phyloP scores from a whole-genome alignment of 2,113 vertebrate species.

The Sakesphorus luctuosus region DNA sequence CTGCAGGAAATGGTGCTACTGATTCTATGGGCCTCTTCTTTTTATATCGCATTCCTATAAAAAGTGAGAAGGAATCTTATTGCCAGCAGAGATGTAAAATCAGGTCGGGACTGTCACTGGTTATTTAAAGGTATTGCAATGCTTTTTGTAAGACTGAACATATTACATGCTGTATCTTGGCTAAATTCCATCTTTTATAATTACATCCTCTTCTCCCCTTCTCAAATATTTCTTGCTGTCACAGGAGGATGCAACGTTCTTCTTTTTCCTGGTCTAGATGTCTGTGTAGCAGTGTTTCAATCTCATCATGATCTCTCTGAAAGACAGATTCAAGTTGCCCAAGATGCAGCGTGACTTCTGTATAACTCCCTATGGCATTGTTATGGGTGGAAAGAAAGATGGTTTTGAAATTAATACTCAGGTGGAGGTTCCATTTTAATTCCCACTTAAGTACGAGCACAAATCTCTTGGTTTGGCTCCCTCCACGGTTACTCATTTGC shows the following conservation, averaged over 20 bases:
- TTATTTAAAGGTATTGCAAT: slow-evolving; percentile 62
- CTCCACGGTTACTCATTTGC: neutral
- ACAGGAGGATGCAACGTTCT: slow-evolving; percentile 1
- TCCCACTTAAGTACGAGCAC: neutral
- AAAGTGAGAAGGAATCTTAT: slow-evolving; percentile 51
- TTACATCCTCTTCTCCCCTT: slow-evolving; percentile 22
- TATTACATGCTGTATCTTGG: slow-evolving; percentile 44
- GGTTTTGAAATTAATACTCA: neutral
- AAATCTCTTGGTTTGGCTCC: slow-evolving; percentile 29
- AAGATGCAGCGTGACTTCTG: neutral
- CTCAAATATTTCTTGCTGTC: neutral
- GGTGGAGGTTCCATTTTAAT: neutral
- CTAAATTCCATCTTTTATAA: slow-evolving; percentile 48
- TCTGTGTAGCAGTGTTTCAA: neutral
- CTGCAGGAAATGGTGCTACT: slow-evolving; percentile 25
- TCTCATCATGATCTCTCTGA: neutral
- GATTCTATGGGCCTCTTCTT: slow-evolving; percentile 13
- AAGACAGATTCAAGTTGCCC: neutral
- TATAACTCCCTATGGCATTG: neutral
- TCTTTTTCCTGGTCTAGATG: neutral
- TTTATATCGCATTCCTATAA: slow-evolving; percentile 51
- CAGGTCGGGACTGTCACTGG: slow-evolving; percentile 52
- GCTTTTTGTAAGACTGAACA: slow-evolving; percentile 32
- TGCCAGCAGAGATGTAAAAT: slow-evolving; percentile 61
- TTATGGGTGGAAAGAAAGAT: neutral